Percentiles rank a stretch among this genome's conserved stretches.
phyloP scores from a whole-genome alignment of 2,888 invertebrate species.

The Dicyrtomina minuta region DNA sequence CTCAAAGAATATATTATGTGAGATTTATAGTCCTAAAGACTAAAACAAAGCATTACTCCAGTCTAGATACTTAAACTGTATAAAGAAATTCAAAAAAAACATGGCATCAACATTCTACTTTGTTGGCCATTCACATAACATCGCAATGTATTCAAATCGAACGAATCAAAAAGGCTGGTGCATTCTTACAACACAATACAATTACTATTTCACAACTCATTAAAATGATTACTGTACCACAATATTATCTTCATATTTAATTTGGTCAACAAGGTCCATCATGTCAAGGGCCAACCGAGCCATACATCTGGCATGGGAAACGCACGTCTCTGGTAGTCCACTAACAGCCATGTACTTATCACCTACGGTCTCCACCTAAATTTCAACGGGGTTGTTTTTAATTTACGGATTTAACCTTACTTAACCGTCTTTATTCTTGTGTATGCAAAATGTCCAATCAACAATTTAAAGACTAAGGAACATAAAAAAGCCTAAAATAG shows the following conservation, averaged over 20 bases:
- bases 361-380: conserved; percentile 92
- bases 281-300: conserved; percentile 86
- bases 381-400: not conserved
- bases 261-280: conserved; percentile 89
- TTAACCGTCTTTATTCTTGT: too few species aligned
- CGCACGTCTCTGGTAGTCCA: conserved; percentile 87
- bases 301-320: conserved; percentile 86
- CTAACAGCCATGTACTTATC: conserved; percentile 98
- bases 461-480: not conserved
- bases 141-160: too few species aligned
- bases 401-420: not conserved
- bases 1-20: too few species aligned
- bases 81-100: not conserved
- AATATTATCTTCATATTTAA: conserved; percentile 81
- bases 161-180: too few species aligned
- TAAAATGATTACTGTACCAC: conserved; percentile 73
- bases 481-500: not conserved
- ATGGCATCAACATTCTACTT: too few species aligned
- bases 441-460: not conserved
- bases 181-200: too few species aligned
- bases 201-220: too few species aligned
- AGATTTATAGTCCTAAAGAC: too few species aligned
- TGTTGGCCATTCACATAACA: too few species aligned
- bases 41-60: too few species aligned
- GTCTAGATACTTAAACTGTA: too few species aligned